phyloP scores from a whole-genome alignment of 1,140 invertebrate species.

The Wiebesia pumilae region DNA sequence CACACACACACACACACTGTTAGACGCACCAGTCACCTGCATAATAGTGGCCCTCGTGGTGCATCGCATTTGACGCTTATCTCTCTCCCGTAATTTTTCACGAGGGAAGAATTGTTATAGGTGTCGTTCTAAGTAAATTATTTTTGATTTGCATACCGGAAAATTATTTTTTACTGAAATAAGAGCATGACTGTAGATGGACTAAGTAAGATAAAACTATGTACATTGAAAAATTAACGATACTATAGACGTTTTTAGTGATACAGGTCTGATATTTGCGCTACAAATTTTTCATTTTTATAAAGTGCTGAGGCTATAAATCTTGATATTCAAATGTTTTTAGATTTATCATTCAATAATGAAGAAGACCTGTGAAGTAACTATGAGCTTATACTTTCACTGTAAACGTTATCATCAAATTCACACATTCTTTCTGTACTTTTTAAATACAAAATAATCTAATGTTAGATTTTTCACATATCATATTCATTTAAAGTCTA shows the following conservation, averaged over 20 bases:
- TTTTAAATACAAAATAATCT: too few species aligned
- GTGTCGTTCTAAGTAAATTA: not conserved
- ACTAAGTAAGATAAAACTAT: not conserved
- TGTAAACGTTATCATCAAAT: too few species aligned
- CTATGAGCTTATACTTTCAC: too few species aligned
- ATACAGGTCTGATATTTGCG: too few species aligned
- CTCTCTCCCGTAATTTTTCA: not conserved
- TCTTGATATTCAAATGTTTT: too few species aligned
- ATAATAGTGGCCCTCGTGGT: not conserved
- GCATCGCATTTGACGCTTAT: not conserved
- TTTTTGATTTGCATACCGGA: not conserved
- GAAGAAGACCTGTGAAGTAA: too few species aligned
- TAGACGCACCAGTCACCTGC: constrained; percentile 53
- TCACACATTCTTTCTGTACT: too few species aligned
- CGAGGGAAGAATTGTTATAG: not conserved
- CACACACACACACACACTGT: not conserved
- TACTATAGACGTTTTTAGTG: not conserved
- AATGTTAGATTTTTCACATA: too few species aligned
- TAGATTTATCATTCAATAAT: too few species aligned
- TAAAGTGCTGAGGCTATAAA: too few species aligned
- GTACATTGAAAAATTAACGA: not conserved
- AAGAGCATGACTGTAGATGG: not conserved
- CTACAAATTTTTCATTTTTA: too few species aligned
- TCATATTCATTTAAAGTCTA: too few species aligned
- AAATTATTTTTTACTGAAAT: not conserved